Percentiles rank a stretch among this genome's conserved stretches.
Evolutionary conservation across 2,888 invertebrate genomes (phyloP).

Genomic region (Cheilosia pagana): DNA sequence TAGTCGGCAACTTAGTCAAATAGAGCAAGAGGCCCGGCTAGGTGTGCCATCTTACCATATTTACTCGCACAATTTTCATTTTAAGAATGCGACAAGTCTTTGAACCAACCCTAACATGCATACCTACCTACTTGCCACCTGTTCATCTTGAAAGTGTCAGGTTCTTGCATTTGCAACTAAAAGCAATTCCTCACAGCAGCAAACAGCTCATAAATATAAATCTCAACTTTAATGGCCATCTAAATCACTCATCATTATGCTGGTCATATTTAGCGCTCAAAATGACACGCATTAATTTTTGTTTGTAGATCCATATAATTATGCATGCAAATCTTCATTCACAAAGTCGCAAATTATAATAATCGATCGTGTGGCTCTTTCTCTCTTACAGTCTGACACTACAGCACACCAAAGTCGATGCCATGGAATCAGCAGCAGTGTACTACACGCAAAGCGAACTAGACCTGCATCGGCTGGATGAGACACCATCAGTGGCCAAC

Average conservation of each 20-base stretch:
- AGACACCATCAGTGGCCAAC: slow-evolving; percentile 59
- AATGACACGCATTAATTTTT: slow-evolving; percentile 21
- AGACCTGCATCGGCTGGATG: slow-evolving; percentile 81
- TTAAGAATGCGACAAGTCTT: too few species aligned
- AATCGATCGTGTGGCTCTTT: slow-evolving; percentile 1
- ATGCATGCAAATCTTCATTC: slow-evolving; percentile 11
- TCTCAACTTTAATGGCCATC: background rate
- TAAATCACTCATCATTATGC: slow-evolving; percentile 16
- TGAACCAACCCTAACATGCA: too few species aligned
- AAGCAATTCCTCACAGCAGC: background rate
- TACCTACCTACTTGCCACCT: too few species aligned
- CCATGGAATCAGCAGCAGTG: slow-evolving; percentile 79
- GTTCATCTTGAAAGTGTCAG: background rate
- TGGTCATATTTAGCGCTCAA: background rate
- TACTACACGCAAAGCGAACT: slow-evolving; percentile 83
- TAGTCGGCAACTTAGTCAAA: too few species aligned
- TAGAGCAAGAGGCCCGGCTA: too few species aligned
- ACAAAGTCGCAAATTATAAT: slow-evolving; percentile 23
- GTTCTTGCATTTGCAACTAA: background rate
- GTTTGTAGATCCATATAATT: slow-evolving; percentile 27
- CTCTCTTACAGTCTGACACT: slow-evolving; percentile 37
- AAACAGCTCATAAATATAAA: slow-evolving; percentile 8
- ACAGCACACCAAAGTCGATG: slow-evolving; percentile 46
- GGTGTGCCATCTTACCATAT: too few species aligned
- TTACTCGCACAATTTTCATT: too few species aligned